phyloP scores from a whole-genome alignment of 2,888 invertebrate species.

The Rapana venosa region DNA sequence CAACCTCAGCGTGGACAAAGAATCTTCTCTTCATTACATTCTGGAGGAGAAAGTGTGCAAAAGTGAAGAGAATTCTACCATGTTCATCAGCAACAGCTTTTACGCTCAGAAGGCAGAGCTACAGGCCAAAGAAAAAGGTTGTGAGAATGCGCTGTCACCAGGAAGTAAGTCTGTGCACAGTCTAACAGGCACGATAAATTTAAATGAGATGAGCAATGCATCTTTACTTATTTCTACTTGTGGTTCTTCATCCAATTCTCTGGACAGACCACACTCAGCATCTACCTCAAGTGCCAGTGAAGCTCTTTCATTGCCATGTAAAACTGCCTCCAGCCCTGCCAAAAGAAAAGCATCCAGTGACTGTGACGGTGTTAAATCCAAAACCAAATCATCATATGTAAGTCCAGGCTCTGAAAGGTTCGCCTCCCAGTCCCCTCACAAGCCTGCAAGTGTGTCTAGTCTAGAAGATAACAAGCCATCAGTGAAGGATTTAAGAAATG shows the following conservation, averaged over 20 bases:
- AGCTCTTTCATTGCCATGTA: not conserved
- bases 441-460: not conserved
- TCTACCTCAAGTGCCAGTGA: slow-evolving; percentile 33
- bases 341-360: slow-evolving; percentile 40
- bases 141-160: slow-evolving; percentile 19
- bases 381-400: not conserved
- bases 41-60: slow-evolving; percentile 53
- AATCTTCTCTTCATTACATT: slow-evolving; percentile 49
- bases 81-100: slow-evolving; percentile 53
- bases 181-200: slow-evolving; percentile 18
- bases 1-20: slow-evolving; percentile 52
- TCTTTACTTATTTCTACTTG: slow-evolving; percentile 48
- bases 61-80: slow-evolving; percentile 52
- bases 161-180: slow-evolving; percentile 34
- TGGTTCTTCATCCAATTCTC: slow-evolving; percentile 40
- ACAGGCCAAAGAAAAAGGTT: slow-evolving; percentile 37
- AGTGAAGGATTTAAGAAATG: not conserved
- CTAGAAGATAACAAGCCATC: slow-evolving; percentile 23
- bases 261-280: not conserved
- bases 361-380: not conserved
- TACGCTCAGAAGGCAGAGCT: slow-evolving; percentile 48
- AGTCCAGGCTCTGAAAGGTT: not conserved
- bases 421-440: not conserved
- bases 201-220: slow-evolving; percentile 42
- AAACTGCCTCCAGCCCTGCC: slow-evolving; percentile 7